Evolutionary conservation across 2,797 vertebrate species (phyloP), one percentile per base, ranked within the genome.

Genomic region (Astyanax mexicanus): DNA sequence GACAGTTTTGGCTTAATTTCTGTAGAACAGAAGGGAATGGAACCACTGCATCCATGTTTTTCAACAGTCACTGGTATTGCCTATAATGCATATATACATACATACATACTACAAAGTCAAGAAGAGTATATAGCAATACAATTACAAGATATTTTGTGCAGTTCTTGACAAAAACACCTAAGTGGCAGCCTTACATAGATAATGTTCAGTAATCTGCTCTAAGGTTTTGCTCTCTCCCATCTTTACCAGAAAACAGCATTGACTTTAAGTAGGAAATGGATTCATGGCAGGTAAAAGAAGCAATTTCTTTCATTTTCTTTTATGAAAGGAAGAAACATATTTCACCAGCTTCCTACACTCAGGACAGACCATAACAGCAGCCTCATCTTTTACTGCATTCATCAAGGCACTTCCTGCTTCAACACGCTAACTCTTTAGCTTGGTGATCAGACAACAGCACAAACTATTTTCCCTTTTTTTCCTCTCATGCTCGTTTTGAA

Each of bases 211-310:
- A 35, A 44, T 72, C 19, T 72, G 72, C 75, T 58, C 69, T 29
- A 7, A 42, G 21, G 49, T 72, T 47, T n/a, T 57, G 29, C 74
- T 47, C 12, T 45, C 15, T 17, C 15, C 42, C 2, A 45, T 64
- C 19, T 49, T 55, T 47, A n/a, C 57, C 72, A 64, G 62, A 67
- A 70, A 44, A 47, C 37, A 55, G 45, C 67, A 54, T 57, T 21
- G 52, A 65, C 58, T 71, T 35, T 65, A 65, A 77, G 60, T 68
- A 40, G 19, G 38, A 66, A 77, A 66, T n/a, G 3, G 2, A 77
- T 71, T 71, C 27, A 72, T 70, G 47, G 70, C 74, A 61, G 66
- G 37, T 65, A 57, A 72, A 44, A 3, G 29, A 51, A 65, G 51
- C 51, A 57, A 65, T 71, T 66, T 65, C 29, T 60, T 62, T 19